phyloP scores from a whole-genome alignment of 2,113 vertebrate genomes.

The Orientallactaga bullata region DNA sequence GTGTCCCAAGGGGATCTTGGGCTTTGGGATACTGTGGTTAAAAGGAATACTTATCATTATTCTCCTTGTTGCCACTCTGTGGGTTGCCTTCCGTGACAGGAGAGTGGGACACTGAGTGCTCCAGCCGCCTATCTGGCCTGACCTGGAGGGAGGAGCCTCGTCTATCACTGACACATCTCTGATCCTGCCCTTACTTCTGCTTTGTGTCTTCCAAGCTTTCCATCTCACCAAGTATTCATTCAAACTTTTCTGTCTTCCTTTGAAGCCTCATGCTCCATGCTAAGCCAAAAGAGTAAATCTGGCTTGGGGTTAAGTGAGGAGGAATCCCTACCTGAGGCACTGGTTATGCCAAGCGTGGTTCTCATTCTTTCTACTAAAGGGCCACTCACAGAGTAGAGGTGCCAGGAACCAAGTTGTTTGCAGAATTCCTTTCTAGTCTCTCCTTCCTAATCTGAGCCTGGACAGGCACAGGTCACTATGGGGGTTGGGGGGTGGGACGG shows the following conservation, averaged over 20 bases:
- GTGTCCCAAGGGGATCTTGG: background rate
- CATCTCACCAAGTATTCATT: background rate
- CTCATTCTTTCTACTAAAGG: background rate
- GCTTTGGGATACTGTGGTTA: background rate
- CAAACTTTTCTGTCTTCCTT: background rate
- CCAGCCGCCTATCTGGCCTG: background rate
- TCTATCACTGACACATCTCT: background rate
- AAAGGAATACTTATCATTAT: background rate
- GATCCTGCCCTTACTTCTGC: background rate
- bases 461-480: background rate
- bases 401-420: background rate
- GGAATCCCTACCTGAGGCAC: background rate
- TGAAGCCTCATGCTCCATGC: background rate
- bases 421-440: background rate
- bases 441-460: background rate
- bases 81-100: background rate
- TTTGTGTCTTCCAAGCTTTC: background rate
- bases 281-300: background rate
- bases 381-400: background rate
- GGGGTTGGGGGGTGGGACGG: background rate
- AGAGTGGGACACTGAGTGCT: background rate
- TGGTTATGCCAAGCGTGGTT: background rate
- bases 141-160: background rate
- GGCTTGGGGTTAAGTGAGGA: background rate
- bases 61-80: background rate